A percentile compares a stretch with the other conserved stretches of the same genome.
phyloP scores from a whole-genome alignment of 1,140 invertebrate species.

The Heliconius hewitsoni region DNA sequence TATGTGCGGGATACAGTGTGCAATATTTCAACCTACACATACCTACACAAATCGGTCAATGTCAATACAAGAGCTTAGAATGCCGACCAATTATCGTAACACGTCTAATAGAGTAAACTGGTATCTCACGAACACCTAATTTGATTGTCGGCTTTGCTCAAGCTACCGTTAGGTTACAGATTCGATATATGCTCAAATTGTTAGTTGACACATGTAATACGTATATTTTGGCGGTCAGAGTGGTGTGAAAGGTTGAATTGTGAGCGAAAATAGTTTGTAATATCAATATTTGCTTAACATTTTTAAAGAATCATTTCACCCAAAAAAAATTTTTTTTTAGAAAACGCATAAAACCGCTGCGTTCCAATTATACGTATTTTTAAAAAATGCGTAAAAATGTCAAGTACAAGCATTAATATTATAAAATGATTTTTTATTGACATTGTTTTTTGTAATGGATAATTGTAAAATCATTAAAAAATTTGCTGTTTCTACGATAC shows the following conservation, averaged over 20 bases:
- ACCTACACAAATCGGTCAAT: conserved; percentile 23
- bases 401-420: too few relatives aligned
- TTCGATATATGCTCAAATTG: conserved; percentile 17
- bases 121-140: conserved; percentile 37
- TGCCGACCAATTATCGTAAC: conserved; percentile 32
- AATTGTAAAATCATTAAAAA: background rate
- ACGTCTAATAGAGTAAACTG: conserved; percentile 33
- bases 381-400: too few relatives aligned
- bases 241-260: conserved; percentile 1
- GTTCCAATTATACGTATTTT: too few relatives aligned
- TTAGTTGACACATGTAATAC: conserved; percentile 7
- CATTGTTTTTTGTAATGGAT: too few relatives aligned
- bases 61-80: conserved; percentile 29
- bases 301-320: too few relatives aligned
- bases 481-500: too few relatives aligned
- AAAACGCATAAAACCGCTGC: too few relatives aligned
- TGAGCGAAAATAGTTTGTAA: background rate
- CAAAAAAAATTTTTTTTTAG: too few relatives aligned
- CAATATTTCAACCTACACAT: background rate
- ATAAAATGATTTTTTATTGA: too few relatives aligned
- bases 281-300: too few relatives aligned
- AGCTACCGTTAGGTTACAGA: conserved; percentile 33
- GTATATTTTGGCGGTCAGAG: background rate
- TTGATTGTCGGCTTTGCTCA: conserved; percentile 35
- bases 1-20: too few relatives aligned